Conservation (phyloP, 2,888 invertebrate species). For the Melanargia galathea region DNA sequence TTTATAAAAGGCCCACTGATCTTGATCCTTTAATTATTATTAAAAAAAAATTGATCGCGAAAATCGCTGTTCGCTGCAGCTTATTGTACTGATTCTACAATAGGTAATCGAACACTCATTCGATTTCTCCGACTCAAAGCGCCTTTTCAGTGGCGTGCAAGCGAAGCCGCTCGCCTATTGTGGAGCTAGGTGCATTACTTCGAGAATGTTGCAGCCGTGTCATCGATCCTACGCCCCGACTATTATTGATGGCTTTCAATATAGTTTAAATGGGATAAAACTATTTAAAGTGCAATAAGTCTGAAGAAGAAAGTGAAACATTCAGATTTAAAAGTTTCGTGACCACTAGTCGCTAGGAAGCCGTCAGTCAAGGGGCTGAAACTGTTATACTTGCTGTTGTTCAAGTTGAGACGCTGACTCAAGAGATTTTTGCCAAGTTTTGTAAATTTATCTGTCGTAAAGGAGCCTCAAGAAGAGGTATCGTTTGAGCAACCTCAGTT, state of each 20-base stretch:
- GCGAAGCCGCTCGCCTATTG: constrained; percentile 27
- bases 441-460: too few relatives aligned
- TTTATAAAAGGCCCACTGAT: not conserved
- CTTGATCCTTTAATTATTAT: constrained; percentile 5
- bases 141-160: constrained; percentile 27
- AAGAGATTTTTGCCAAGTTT: too few relatives aligned
- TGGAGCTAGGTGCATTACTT: constrained; percentile 28
- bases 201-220: constrained; percentile 23
- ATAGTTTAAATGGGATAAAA: constrained; percentile 8
- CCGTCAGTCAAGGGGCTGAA: too few relatives aligned
- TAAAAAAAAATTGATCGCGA: constrained; percentile 10
- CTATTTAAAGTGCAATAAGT: not conserved
- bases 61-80: constrained; percentile 5
- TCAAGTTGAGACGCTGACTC: too few relatives aligned
- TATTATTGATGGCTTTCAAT: constrained; percentile 17
- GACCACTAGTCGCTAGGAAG: too few relatives aligned
- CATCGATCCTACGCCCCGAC: constrained; percentile 25
- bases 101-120: constrained; percentile 25
- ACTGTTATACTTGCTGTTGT: too few relatives aligned
- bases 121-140: constrained; percentile 32
- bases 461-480: too few relatives aligned
- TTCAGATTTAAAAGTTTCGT: too few relatives aligned
- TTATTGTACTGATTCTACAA: constrained; percentile 20
- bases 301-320: too few relatives aligned
- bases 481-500: too few relatives aligned